These are phyloP conservation scores for Pseudeuparius sepicola DNA, from an alignment of 2,888 invertebrate genomes.

Conservation along the genomic window DNA sequence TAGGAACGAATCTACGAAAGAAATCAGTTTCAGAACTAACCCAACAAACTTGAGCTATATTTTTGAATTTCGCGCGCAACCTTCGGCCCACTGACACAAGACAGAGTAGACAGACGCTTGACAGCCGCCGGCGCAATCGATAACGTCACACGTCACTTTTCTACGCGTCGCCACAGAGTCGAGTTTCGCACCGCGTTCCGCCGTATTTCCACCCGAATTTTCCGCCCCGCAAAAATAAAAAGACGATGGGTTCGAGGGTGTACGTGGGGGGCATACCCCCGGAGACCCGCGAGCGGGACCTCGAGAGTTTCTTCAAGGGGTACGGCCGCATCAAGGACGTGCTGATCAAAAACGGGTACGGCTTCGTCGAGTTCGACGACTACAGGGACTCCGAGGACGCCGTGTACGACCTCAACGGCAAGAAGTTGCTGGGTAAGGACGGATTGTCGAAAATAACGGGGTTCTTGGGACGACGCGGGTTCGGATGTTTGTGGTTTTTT, in stretches of 20 bases:
- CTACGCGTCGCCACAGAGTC: too few relatives aligned
- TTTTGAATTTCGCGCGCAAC: too few relatives aligned
- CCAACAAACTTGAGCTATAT: too few relatives aligned
- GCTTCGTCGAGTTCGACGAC: conserved; percentile 87
- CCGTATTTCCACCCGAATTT: background rate
- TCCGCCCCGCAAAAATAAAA: background rate
- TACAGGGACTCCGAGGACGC: conserved; percentile 94
- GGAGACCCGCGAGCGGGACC: conserved; percentile 58
- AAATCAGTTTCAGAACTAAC: too few relatives aligned
- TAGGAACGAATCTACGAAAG: too few relatives aligned
- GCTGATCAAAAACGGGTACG: conserved; percentile 65
- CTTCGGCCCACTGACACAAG: too few relatives aligned
- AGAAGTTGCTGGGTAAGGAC: conserved; percentile 85
- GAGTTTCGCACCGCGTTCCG: background rate
- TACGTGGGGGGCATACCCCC: conserved; percentile 63
- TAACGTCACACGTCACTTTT: too few relatives aligned
- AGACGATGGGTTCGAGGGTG: conserved; percentile 48
- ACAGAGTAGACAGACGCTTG: too few relatives aligned
- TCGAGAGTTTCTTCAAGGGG: conserved; percentile 64
- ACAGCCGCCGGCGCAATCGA: too few relatives aligned
- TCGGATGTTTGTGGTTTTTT: too few relatives aligned
- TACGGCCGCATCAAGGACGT: conserved; percentile 61
- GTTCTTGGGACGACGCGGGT: too few relatives aligned
- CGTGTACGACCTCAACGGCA: conserved; percentile 91
- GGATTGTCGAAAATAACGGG: too few relatives aligned